Percentiles rank a stretch among this genome's conserved stretches.
Conservation (phyloP, 2,113 vertebrate species). For the Lycaon pictus region DNA sequence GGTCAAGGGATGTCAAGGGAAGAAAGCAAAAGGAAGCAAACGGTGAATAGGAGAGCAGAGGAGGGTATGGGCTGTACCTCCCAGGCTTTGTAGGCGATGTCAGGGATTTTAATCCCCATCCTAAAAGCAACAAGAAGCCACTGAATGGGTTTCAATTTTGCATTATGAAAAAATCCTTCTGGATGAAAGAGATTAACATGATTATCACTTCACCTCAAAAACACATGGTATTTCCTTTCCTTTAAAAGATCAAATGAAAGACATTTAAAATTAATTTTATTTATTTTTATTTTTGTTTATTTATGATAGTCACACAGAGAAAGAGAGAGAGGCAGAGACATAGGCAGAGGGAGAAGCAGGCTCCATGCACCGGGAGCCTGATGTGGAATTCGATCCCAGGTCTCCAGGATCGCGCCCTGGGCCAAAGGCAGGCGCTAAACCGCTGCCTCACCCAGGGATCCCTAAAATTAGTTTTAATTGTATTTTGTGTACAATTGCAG, state of each 20-base stretch:
- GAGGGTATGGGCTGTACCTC: neutral
- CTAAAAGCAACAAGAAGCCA: neutral
- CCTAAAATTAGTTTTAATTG: neutral
- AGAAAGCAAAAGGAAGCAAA: neutral
- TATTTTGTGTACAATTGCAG: neutral
- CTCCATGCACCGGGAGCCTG: too few relatives aligned
- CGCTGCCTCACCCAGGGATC: too few relatives aligned
- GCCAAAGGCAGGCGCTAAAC: too few relatives aligned
- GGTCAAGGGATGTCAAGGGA: neutral
- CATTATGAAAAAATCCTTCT: neutral
- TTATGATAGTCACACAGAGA: too few relatives aligned
- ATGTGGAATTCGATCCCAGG: too few relatives aligned
- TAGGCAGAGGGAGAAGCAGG: too few relatives aligned
- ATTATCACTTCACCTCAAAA: neutral
- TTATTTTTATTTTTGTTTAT: too few relatives aligned
- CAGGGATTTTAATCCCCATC: neutral
- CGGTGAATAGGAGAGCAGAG: neutral
- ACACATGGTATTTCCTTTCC: neutral
- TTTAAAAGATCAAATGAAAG: neutral
- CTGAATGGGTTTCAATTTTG: neutral
- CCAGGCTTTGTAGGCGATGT: neutral
- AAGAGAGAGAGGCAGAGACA: too few relatives aligned
- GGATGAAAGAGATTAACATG: neutral
- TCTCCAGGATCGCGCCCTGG: too few relatives aligned
- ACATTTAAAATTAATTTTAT: neutral